Conservation (phyloP, 2,797 vertebrate species). For the Todus mexicanus region DNA sequence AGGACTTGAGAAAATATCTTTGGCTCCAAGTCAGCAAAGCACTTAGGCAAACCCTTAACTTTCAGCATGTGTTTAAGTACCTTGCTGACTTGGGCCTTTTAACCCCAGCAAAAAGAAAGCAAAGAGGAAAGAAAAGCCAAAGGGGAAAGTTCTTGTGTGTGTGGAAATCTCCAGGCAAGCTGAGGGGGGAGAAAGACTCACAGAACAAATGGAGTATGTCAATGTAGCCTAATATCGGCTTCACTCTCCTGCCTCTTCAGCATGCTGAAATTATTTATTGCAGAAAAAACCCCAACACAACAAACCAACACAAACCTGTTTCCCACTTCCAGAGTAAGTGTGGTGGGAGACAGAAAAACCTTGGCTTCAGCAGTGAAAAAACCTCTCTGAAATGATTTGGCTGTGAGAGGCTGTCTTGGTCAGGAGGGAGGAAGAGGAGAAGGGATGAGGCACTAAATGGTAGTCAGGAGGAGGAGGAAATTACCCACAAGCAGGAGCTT, state of each 20-base stretch:
- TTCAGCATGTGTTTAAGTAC: conserved; percentile 62
- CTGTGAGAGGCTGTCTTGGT: conserved; percentile 21
- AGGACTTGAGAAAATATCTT: conserved; percentile 52
- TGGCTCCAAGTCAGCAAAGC: conserved; percentile 61
- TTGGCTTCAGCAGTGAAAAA: conserved; percentile 10
- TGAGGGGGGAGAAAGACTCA: not conserved
- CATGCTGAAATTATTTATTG: conserved; percentile 16
- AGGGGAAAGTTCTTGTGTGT: not conserved
- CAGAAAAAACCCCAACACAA: not conserved
- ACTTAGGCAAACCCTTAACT: conserved; percentile 64
- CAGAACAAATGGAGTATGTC: conserved; percentile 45
- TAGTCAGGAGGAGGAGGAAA: not conserved
- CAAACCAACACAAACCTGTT: not conserved
- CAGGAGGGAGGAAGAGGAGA: not conserved
- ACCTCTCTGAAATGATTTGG: conserved; percentile 38
- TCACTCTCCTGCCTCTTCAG: conserved; percentile 7
- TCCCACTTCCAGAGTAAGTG: not conserved
- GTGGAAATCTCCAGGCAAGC: not conserved
- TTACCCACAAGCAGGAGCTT: not conserved
- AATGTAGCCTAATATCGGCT: not conserved
- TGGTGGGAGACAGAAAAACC: conserved; percentile 19
- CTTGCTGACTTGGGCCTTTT: conserved; percentile 60
- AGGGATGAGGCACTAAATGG: not conserved
- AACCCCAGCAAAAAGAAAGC: not conserved
- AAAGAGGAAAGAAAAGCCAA: conserved; percentile 5